Percentiles rank a stretch among this genome's conserved stretches.
Evolutionary conservation across 2,113 vertebrate genomes (phyloP).

Genomic region (Leptosomus discolor): DNA sequence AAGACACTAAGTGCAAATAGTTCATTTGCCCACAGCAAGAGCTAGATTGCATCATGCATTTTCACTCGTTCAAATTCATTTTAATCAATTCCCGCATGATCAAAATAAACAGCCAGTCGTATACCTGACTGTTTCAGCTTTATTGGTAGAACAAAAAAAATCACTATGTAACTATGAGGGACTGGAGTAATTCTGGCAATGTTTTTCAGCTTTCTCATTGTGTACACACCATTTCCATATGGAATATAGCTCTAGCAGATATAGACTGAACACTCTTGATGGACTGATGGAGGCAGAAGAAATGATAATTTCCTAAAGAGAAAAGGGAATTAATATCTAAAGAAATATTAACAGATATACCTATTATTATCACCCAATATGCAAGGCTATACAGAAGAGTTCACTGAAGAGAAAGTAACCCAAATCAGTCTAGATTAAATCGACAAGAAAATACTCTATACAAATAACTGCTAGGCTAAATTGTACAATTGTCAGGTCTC

Average conservation of each 20-base stretch:
- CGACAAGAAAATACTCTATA: not conserved
- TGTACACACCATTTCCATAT: not conserved
- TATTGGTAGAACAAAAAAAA: not conserved
- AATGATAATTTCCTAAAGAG: slow-evolving; percentile 39
- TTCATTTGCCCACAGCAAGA: not conserved
- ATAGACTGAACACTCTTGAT: not conserved
- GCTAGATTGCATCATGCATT: not conserved
- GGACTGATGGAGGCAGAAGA: slow-evolving; percentile 2
- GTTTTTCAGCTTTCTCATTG: slow-evolving; percentile 12
- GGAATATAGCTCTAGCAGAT: not conserved
- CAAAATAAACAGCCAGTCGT: not conserved
- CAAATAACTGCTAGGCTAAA: not conserved
- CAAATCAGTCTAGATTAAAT: not conserved
- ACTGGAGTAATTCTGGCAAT: not conserved
- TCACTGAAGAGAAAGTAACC: not conserved
- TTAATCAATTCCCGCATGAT: not conserved
- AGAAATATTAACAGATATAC: not conserved
- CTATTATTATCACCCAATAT: not conserved
- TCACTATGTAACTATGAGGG: not conserved
- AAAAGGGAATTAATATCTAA: slow-evolving; percentile 20
- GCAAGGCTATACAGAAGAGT: not conserved
- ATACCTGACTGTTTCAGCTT: not conserved
- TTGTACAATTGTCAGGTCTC: not conserved
- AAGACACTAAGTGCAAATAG: not conserved
- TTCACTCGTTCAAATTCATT: not conserved